Conservation (phyloP, 2,113 vertebrate species). For the Spea multiplicata region DNA sequence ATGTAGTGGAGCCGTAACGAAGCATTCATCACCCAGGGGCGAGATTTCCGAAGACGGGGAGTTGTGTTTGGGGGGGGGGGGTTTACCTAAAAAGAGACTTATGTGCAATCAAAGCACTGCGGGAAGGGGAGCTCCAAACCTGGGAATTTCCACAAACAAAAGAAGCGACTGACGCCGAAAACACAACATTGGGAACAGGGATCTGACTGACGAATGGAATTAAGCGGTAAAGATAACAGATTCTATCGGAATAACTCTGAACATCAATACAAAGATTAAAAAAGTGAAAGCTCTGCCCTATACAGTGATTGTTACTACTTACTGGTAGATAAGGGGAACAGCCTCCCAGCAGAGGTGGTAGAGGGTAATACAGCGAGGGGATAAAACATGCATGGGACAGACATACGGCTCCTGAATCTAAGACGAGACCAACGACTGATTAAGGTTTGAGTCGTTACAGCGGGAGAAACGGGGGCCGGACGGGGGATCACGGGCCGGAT, state of each 20-base stretch:
- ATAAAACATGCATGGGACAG: too few relatives aligned
- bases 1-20: background rate
- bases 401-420: too few relatives aligned
- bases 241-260: constrained; percentile 11
- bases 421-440: too few relatives aligned
- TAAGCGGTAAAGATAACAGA: constrained; percentile 32
- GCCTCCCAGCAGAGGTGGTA: too few relatives aligned
- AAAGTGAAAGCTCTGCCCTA: too few relatives aligned
- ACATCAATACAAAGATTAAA: too few relatives aligned
- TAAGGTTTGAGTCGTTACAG: too few relatives aligned
- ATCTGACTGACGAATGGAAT: constrained; percentile 33
- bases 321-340: too few relatives aligned
- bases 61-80: background rate
- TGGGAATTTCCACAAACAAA: constrained; percentile 32
- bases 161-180: constrained; percentile 8
- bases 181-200: constrained; percentile 27
- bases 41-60: background rate
- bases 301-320: too few relatives aligned
- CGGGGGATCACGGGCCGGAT: too few relatives aligned
- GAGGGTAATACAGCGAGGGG: too few relatives aligned
- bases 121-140: background rate
- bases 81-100: background rate
- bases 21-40: background rate
- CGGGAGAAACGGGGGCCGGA: too few relatives aligned
- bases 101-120: background rate